Conservation (phyloP, 1,140 invertebrate genomes). For the Drosophila nannoptera region DNA sequence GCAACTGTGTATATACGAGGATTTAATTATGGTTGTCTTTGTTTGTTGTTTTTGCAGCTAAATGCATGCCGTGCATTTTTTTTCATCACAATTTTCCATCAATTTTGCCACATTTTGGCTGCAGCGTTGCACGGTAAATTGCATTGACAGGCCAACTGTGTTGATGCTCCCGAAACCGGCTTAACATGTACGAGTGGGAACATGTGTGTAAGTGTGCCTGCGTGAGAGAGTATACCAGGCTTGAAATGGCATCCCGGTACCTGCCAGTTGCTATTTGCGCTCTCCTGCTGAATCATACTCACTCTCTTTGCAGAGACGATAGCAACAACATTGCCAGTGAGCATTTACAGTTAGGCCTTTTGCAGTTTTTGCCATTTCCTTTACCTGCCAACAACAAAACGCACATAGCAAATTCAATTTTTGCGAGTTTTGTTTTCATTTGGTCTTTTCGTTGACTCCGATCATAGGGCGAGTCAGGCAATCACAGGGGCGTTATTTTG, state of each 20-base stretch:
- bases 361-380: slow-evolving; percentile 34
- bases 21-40: slow-evolving; percentile 56
- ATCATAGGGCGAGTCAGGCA: slow-evolving; percentile 39
- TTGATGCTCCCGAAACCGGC: slow-evolving; percentile 57
- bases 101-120: slow-evolving; percentile 59
- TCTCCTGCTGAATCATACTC: slow-evolving; percentile 23
- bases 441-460: slow-evolving; percentile 45
- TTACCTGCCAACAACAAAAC: slow-evolving; percentile 34
- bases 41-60: slow-evolving; percentile 24
- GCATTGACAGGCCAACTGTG: slow-evolving; percentile 30
- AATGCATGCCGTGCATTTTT: slow-evolving; percentile 62
- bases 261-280: slow-evolving; percentile 4
- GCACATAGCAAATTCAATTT: slow-evolving; percentile 37
- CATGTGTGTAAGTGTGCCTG: neutral
- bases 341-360: slow-evolving; percentile 68
- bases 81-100: slow-evolving; percentile 54
- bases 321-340: slow-evolving; percentile 29
- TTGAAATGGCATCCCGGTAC: slow-evolving; percentile 42
- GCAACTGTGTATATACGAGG: slow-evolving; percentile 17
- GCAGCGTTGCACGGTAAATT: slow-evolving; percentile 39
- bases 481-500: slow-evolving; percentile 23
- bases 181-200: slow-evolving; percentile 43
- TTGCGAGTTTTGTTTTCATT: slow-evolving; percentile 59
- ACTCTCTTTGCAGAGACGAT: slow-evolving; percentile 14
- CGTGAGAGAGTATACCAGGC: slow-evolving; percentile 13